A percentile compares a stretch with the other conserved stretches of the same genome.
Conservation (phyloP, 2,797 vertebrate genomes). For the Phrynocephalus guinanensis region DNA sequence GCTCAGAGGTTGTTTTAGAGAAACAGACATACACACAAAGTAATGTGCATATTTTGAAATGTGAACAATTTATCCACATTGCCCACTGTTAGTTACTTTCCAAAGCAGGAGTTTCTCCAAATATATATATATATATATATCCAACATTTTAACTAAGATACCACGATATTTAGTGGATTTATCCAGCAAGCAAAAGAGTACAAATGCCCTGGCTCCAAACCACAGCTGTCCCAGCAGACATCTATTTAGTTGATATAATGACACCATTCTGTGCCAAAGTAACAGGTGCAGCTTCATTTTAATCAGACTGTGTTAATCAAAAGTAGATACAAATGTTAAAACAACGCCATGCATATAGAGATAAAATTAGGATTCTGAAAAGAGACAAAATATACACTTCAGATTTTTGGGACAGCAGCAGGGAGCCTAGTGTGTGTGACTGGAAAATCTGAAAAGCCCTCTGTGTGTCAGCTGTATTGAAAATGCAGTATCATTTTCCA, state of each 20-base stretch:
- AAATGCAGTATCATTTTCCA: not conserved
- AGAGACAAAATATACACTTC: not conserved
- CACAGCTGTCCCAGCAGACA: not conserved
- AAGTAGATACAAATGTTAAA: not conserved
- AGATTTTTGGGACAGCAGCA: not conserved
- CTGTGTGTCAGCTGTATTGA: constrained; percentile 12
- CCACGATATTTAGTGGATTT: not conserved
- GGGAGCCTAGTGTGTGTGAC: not conserved
- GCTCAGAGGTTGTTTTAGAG: too few relatives aligned
- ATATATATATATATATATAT: too few relatives aligned
- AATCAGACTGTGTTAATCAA: constrained; percentile 14
- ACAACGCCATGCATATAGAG: not conserved
- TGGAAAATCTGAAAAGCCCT: not conserved
- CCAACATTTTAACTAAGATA: too few relatives aligned
- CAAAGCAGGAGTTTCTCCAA: too few relatives aligned
- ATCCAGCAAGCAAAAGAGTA: not conserved
- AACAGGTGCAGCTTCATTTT: constrained; percentile 10
- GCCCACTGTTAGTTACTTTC: too few relatives aligned
- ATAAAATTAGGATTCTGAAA: not conserved
- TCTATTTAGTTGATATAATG: not conserved
- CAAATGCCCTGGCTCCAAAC: not conserved
- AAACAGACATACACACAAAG: too few relatives aligned
- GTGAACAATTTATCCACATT: too few relatives aligned
- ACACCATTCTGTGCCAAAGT: not conserved
- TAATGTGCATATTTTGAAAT: too few relatives aligned